A percentile compares a stretch with the other conserved stretches of the same genome.
Conservation (phyloP, 2,113 vertebrate species). For the Centropus bengalensis region DNA sequence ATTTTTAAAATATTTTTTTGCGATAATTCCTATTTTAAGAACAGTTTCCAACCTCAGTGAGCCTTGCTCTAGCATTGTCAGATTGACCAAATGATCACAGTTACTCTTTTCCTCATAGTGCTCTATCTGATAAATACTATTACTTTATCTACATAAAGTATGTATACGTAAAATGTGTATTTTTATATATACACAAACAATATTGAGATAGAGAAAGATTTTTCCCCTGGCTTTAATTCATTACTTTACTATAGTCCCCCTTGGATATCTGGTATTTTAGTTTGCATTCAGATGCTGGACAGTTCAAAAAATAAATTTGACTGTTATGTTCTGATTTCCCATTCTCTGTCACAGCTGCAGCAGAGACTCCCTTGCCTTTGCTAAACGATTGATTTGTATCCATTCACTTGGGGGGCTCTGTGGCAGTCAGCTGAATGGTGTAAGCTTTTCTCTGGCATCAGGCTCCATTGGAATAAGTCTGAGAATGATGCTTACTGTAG, state of each 20-base stretch:
- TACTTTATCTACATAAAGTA: background rate
- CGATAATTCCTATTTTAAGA: background rate
- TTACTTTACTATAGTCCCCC: background rate
- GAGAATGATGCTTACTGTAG: background rate
- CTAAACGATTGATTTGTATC: background rate
- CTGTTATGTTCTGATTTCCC: background rate
- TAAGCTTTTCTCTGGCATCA: background rate
- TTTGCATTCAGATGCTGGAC: background rate
- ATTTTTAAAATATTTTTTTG: background rate
- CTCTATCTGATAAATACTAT: background rate
- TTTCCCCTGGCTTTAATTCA: background rate
- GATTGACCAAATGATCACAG: background rate
- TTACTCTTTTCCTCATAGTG: background rate
- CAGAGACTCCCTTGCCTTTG: background rate
- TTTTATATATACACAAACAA: background rate
- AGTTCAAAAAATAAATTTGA: background rate
- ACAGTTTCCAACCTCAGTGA: background rate
- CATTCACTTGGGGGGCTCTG: background rate
- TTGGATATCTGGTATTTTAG: background rate
- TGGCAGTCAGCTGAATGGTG: background rate
- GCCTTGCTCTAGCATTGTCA: background rate
- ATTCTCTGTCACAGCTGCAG: background rate
- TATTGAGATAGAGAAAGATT: background rate
- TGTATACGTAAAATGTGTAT: background rate
- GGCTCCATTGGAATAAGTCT: background rate